A percentile compares a stretch with the other conserved stretches of the same genome.
Conservation (phyloP, 2,797 vertebrate species). For the Tapera naevia region DNA sequence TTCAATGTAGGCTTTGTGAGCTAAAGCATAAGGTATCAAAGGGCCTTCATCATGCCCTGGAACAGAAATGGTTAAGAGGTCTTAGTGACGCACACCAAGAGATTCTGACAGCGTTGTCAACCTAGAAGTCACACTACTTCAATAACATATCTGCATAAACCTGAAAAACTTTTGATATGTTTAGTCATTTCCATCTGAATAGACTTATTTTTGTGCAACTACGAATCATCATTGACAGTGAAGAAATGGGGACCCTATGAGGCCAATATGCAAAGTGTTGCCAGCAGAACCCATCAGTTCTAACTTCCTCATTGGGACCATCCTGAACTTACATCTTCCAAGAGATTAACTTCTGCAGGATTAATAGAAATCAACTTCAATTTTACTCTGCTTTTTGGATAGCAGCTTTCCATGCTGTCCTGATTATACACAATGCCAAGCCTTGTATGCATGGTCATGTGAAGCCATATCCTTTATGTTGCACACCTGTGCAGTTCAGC, state of each 20-base stretch:
- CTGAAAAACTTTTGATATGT: background rate
- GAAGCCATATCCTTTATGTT: background rate
- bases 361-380: background rate
- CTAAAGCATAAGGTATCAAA: conserved; percentile 13
- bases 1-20: background rate
- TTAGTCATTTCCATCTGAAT: background rate
- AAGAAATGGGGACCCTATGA: background rate
- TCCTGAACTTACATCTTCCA: background rate
- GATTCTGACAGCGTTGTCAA: background rate
- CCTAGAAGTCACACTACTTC: background rate
- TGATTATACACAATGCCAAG: background rate
- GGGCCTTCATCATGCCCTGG: conserved; percentile 24
- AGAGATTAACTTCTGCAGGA: background rate
- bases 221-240: background rate
- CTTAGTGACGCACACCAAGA: background rate
- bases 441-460: background rate
- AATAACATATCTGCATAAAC: background rate
- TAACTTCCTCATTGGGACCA: background rate
- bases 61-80: conserved; percentile 28
- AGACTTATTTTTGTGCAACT: background rate
- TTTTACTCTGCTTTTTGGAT: background rate
- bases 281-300: background rate
- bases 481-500: background rate
- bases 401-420: background rate
- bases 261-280: background rate